A percentile compares a stretch with the other conserved stretches of the same genome.
Conservation (phyloP, 2,888 invertebrate genomes). For the Idaea biselata region DNA sequence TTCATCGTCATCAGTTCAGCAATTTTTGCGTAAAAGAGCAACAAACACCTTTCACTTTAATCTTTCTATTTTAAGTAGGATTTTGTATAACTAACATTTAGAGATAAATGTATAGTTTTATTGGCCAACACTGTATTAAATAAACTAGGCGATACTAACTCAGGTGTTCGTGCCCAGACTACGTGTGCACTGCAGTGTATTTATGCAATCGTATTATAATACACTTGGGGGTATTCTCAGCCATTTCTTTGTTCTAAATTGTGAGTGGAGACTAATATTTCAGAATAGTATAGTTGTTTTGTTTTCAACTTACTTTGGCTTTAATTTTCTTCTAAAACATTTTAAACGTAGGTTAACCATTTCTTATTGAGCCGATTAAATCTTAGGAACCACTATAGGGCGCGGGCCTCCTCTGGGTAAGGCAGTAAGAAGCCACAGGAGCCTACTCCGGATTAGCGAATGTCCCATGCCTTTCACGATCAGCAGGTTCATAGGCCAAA, state of each 20-base stretch:
- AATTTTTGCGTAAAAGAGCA: too few relatives aligned
- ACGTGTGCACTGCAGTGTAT: conserved; percentile 45
- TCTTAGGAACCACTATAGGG: too few relatives aligned
- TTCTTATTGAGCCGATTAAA: too few relatives aligned
- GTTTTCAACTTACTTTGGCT: not conserved
- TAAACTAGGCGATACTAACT: conserved; percentile 56
- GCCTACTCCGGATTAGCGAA: too few relatives aligned
- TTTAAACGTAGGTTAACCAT: not conserved
- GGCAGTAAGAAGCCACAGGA: too few relatives aligned
- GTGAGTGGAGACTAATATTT: not conserved
- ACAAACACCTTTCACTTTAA: not conserved
- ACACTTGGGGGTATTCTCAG: not conserved
- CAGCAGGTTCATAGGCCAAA: too few relatives aligned
- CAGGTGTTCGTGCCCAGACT: conserved; percentile 65
- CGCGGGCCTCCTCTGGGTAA: too few relatives aligned
- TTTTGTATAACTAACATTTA: not conserved
- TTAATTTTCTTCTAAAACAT: not conserved
- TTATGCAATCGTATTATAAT: conserved; percentile 24
- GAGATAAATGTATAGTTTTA: conserved; percentile 11
- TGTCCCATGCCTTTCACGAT: too few relatives aligned
- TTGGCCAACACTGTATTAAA: conserved; percentile 33
- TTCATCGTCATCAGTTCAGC: too few relatives aligned
- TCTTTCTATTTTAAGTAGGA: not conserved
- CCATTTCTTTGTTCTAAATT: not conserved
- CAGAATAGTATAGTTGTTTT: not conserved